Evolutionary conservation across 2,797 vertebrate species (phyloP), one percentile per base, ranked within the genome.

Genomic region (Cossypha heuglini): DNA sequence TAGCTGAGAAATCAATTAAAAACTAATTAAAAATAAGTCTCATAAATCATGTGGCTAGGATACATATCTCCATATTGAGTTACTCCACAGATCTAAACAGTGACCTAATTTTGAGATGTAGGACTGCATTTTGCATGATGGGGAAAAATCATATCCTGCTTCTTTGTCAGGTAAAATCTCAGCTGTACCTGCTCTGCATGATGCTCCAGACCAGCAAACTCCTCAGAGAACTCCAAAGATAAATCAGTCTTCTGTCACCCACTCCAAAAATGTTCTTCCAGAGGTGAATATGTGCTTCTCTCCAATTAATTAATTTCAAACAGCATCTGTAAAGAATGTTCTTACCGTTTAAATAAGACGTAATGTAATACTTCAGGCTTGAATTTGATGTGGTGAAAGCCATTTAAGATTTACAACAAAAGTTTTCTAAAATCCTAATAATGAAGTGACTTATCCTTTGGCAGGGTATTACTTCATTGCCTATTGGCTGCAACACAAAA

Each of bases 141-240:
- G 14, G 54, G 52, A 55, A 86, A 91, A 59, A 69, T 46, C 35
- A 42, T 28, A 57, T 17, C 6, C 24, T 78, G 13, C 46, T 90
- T 54, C 37, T 86, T 93, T 52, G 42, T 90, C 95, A 98, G 98
- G 97, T 90, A 77, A 98, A 43, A 97, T 95, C 55, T 80, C 97
- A 16, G 91, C 98, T 80, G 75, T 98, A 48, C 98, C 98, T 76
- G 98, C 97, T n/a, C 93, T 98, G 93, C 79, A 59, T 16, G 98
- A 98, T 86, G 97, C 97, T 63, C 88, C 87, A 83, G 76, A 68
- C 68, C 57, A 94, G 28, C 54, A 76, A 43, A 73, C 18, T 73
- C n/a, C 51, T 77, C 69, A 7, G 35, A 75, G 25, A n/a, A 42
- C 31, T 76, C 33, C 62, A 68, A 63, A 59, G 42, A 87, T 49